Conservation (phyloP, 2,113 vertebrate species). For the Tenrec ecaudatus region DNA sequence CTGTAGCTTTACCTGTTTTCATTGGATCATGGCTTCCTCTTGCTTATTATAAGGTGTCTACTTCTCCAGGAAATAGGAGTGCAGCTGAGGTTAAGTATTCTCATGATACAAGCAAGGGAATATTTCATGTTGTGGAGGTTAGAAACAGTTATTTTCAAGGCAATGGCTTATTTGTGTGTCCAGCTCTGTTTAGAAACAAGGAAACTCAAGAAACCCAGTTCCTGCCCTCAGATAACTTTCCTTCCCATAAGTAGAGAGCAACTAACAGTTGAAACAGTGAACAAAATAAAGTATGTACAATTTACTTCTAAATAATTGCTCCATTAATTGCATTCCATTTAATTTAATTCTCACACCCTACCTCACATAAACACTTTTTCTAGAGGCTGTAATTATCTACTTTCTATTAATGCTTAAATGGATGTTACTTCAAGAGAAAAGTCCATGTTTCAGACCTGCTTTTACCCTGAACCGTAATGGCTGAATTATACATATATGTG, state of each 20-base stretch:
- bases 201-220: constrained; percentile 8
- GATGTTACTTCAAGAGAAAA: neutral
- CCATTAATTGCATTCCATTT: neutral
- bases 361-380: neutral
- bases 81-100: neutral
- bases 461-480: neutral
- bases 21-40: neutral
- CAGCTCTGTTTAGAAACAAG: neutral
- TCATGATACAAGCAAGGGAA: neutral
- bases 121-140: neutral
- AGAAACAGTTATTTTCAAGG: neutral
- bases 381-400: neutral
- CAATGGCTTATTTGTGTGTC: neutral
- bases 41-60: neutral
- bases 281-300: neutral
- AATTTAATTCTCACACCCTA: neutral
- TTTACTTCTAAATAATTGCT: constrained; percentile 18
- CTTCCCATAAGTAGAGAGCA: constrained; percentile 9
- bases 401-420: neutral
- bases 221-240: neutral
- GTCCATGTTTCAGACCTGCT: neutral
- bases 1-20: neutral
- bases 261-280: constrained; percentile 15
- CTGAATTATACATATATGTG: neutral
- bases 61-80: neutral